These are phyloP conservation scores for Sinopyrophorus schimmeli DNA, from an alignment of 2,888 invertebrate genomes.

Conservation along the genomic window DNA sequence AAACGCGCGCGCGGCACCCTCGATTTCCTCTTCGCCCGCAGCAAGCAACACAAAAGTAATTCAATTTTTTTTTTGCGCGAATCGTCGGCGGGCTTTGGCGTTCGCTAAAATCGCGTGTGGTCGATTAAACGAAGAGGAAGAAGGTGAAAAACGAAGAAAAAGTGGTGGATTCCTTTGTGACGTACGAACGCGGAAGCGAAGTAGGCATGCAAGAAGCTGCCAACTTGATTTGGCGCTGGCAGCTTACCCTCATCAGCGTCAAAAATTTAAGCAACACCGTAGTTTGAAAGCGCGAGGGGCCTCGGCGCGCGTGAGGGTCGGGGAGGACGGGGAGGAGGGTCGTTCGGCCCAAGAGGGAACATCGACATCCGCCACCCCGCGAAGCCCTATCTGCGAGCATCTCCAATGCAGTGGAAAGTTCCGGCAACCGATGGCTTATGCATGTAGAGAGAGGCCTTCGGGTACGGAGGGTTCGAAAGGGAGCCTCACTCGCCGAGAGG, in stretches of 20 bases:
- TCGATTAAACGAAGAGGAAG: conserved; percentile 14
- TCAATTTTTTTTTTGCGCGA: too few relatives aligned
- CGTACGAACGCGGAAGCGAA: conserved; percentile 19
- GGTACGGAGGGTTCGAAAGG: conserved; percentile 34
- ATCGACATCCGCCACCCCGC: conserved; percentile 51
- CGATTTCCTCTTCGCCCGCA: too few relatives aligned
- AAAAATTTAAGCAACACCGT: conserved; percentile 62
- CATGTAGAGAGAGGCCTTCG: conserved; percentile 36
- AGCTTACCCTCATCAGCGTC: conserved; percentile 62
- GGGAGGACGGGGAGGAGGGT: conserved; percentile 49
- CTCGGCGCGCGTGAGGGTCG: conserved; percentile 58
- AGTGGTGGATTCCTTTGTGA: conserved; percentile 22
- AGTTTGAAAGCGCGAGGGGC: conserved; percentile 48
- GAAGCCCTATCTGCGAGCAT: conserved; percentile 46
- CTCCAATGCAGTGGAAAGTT: conserved; percentile 39
- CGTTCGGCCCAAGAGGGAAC: background rate
- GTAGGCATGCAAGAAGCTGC: conserved; percentile 30
- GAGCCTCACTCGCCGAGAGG: conserved; percentile 46
- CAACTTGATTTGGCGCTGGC: conserved; percentile 30
- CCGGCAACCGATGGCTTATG: conserved; percentile 37
- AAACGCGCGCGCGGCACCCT: too few relatives aligned
- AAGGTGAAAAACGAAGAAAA: conserved; percentile 12
- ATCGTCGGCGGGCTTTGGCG: too few relatives aligned
- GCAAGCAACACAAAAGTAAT: too few relatives aligned
- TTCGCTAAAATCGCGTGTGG: too few relatives aligned